phyloP scores from a whole-genome alignment of 2,888 invertebrate species.

The Holacanthella duospinosa region DNA sequence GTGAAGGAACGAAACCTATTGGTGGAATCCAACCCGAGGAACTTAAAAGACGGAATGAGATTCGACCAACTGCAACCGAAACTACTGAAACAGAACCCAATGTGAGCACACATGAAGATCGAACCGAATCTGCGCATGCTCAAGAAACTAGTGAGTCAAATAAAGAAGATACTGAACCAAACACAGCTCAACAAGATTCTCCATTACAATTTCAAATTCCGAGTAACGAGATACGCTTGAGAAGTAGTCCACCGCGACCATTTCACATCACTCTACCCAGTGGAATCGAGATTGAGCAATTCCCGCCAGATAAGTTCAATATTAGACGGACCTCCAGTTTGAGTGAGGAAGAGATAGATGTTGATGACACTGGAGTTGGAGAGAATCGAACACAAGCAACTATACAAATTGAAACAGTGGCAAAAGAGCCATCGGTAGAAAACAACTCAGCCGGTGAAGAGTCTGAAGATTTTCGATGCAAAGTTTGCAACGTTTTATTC shows the following conservation, averaged over 20 bases:
- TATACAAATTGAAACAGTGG: too few relatives aligned
- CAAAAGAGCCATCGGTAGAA: too few relatives aligned
- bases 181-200: neutral
- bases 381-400: neutral
- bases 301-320: neutral
- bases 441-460: neutral
- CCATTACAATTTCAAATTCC: too few relatives aligned
- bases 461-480: constrained; percentile 6
- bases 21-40: too few relatives aligned
- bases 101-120: neutral
- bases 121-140: neutral
- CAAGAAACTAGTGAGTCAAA: neutral
- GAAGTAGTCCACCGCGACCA: neutral
- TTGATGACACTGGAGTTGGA: neutral
- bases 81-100: neutral
- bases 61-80: neutral
- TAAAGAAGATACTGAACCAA: neutral
- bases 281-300: neutral
- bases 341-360: neutral
- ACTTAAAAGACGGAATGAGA: too few relatives aligned
- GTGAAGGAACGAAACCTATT: too few relatives aligned
- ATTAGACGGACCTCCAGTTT: neutral
- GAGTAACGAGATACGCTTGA: too few relatives aligned
- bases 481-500: constrained; percentile 21
- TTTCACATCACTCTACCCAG: neutral